Conservation (phyloP, 2,888 invertebrate genomes). For the Hirtodrosophila confusa region DNA sequence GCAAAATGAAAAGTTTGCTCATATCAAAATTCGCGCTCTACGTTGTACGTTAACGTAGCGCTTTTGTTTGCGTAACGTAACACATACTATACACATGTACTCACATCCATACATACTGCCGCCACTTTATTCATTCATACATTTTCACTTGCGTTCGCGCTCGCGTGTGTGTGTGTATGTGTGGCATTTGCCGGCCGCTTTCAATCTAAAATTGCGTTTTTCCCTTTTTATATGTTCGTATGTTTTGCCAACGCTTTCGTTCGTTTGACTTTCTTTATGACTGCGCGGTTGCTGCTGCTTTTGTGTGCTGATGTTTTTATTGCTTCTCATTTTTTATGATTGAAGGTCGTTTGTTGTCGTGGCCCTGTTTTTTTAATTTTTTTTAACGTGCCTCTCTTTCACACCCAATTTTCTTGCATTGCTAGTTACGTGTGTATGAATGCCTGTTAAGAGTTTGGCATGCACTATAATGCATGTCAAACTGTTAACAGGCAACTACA, state of each 20-base stretch:
- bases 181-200: constrained; percentile 34
- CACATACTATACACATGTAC: not conserved
- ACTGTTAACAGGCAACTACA: too few species aligned
- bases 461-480: too few species aligned
- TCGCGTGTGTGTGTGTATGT: constrained; percentile 16
- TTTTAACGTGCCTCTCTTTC: constrained; percentile 10
- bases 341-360: constrained; percentile 68
- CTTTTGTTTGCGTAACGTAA: constrained; percentile 36
- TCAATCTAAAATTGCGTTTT: constrained; percentile 68
- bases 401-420: constrained; percentile 40
- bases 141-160: constrained; percentile 47
- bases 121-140: constrained; percentile 64
- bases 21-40: constrained; percentile 54
- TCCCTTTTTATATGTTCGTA: constrained; percentile 37
- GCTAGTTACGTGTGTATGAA: constrained; percentile 18
- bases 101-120: constrained; percentile 10
- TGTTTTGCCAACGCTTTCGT: constrained; percentile 47
- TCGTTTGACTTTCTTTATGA: constrained; percentile 63
- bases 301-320: constrained; percentile 57
- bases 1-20: constrained; percentile 2
- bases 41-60: constrained; percentile 50
- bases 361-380: constrained; percentile 13
- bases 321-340: constrained; percentile 64
- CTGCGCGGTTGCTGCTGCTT: constrained; percentile 29
- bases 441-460: not conserved